Percentiles rank a stretch among this genome's conserved stretches.
phyloP scores from a whole-genome alignment of 2,888 invertebrate genomes.

The Pocota personata region DNA sequence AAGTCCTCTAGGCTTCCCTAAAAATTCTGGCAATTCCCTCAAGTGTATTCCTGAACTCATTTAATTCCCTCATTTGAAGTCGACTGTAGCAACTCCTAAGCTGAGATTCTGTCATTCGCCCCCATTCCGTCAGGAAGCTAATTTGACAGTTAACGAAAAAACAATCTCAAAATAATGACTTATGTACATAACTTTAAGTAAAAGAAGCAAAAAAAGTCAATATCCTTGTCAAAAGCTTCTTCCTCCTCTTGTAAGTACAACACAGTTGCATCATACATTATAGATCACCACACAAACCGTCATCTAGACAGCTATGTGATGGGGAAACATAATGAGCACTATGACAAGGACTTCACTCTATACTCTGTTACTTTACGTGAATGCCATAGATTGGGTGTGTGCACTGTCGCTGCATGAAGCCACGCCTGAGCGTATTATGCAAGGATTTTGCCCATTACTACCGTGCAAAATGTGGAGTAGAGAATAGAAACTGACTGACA shows the following conservation, averaged over 20 bases:
- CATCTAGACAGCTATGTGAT: conserved; percentile 60
- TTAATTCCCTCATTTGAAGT: not conserved
- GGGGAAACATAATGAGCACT: conserved; percentile 27
- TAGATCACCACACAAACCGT: conserved; percentile 22
- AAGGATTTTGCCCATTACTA: conserved; percentile 18
- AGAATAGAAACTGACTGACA: conserved; percentile 1
- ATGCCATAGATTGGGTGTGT: not conserved
- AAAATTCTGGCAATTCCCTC: not conserved
- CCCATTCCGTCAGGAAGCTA: not conserved
- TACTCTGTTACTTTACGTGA: not conserved
- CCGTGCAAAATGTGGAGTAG: not conserved
- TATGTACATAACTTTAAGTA: not conserved
- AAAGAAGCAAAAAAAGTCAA: conserved; percentile 1
- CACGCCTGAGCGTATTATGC: conserved; percentile 45
- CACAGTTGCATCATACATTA: conserved; percentile 15
- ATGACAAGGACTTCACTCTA: conserved; percentile 40
- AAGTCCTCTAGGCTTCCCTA: not conserved
- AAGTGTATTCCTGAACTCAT: not conserved
- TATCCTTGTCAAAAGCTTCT: conserved; percentile 14
- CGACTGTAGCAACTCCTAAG: not conserved
- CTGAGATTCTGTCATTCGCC: not conserved
- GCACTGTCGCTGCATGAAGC: conserved; percentile 10
- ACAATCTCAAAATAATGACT: conserved; percentile 4
- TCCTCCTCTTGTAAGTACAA: not conserved
- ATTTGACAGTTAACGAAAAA: conserved; percentile 14